A percentile compares a stretch with the other conserved stretches of the same genome.
phyloP scores from a whole-genome alignment of 1,140 invertebrate genomes.

The Notospermus geniculatus region DNA sequence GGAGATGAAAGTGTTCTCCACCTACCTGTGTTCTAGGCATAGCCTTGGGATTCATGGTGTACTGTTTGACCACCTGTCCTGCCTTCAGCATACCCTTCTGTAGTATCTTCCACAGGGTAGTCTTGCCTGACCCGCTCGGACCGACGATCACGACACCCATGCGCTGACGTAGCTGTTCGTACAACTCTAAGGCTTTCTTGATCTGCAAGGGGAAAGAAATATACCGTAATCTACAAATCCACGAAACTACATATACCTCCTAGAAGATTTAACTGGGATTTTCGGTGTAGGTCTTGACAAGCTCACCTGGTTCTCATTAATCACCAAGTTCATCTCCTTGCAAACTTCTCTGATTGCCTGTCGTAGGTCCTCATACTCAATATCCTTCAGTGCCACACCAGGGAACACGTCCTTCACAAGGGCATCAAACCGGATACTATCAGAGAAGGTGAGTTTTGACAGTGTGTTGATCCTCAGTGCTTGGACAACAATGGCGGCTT shows the following conservation, averaged over 20 bases:
- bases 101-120: constrained; percentile 80
- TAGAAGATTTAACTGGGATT: too few relatives aligned
- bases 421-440: constrained; percentile 73
- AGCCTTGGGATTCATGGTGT: constrained; percentile 91
- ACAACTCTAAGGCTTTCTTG: constrained; percentile 88
- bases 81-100: constrained; percentile 69
- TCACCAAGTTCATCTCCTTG: constrained; percentile 62
- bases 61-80: constrained; percentile 70
- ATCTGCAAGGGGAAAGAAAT: constrained; percentile 59
- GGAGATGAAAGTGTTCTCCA: not conserved
- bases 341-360: constrained; percentile 65
- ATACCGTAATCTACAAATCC: too few relatives aligned
- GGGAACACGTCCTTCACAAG: constrained; percentile 80
- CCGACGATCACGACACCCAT: constrained; percentile 97
- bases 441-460: constrained; percentile 86
- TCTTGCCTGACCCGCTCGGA: constrained; percentile 90
- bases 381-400: constrained; percentile 60
- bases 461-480: constrained; percentile 83
- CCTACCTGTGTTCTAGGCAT: constrained; percentile 73
- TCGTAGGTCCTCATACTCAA: constrained; percentile 63
- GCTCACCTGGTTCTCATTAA: constrained; percentile 66
- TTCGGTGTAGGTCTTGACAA: too few relatives aligned
- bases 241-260: too few relatives aligned
- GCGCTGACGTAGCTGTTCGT: constrained; percentile 91
- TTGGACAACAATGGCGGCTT: constrained; percentile 66